Evolutionary conservation across 2,113 vertebrate species (phyloP), one percentile per base, ranked within the genome.

Genomic region (Amia ocellicauda): DNA sequence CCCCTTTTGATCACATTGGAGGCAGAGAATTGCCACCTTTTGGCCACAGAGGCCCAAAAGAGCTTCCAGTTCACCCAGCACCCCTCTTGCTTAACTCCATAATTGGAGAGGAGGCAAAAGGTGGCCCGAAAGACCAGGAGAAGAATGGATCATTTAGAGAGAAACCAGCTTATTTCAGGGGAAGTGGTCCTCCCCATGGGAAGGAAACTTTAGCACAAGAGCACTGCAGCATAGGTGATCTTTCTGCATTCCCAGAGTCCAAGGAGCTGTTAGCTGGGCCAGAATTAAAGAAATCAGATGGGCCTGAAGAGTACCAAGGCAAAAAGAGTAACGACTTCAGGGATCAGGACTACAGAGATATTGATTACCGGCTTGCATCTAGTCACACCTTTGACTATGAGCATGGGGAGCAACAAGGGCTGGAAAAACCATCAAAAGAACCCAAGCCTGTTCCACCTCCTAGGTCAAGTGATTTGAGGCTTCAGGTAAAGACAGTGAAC

Each of bases 311-410:
- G 68, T 91, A 93, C 65, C 88, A 89, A 75, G 91, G 88, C 72
- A 86, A 73, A 62, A 86, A 89, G 80, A 85, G 91, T 56, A 80
- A 78, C n/a, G 92, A 94, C 69, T 82, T 91, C 36, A 85, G 82
- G 77, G 95, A 92, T 78, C 95, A 97, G 71, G 95, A 98, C 68
- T 99, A 97, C 71, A 87, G 94, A 5, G 95, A 98, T 71, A 95
- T 95, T 60, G 95, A 99, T 84, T 93, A 98, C 71, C 89, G 95
- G 42, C 88, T 94, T 47, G 88, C 84, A 0, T 87, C 93, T 1
- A 84, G 75, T 53, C 92, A 88, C 27, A 74, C 85, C 56, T 96
- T 91, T 75, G 92, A 92, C 13, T 95, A 93, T 80, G 91, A 92
- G 56, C 89, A 81, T 14, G 88, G 83, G 67, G 92, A 91, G 68